phyloP scores from a whole-genome alignment of 2,797 vertebrate genomes.

The Danio choprae region DNA sequence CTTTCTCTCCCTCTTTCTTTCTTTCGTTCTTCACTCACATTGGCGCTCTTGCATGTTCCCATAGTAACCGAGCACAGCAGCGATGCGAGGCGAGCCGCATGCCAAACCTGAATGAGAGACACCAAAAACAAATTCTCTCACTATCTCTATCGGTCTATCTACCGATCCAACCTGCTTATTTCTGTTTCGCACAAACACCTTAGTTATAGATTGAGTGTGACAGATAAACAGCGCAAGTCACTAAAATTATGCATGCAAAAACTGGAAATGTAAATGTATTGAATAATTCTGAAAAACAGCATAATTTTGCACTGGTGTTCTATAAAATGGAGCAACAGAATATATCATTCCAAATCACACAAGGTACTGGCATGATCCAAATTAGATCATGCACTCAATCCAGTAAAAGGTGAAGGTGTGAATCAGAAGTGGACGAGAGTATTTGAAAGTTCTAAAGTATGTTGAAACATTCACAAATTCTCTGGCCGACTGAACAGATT shows the following conservation, averaged over 20 bases:
- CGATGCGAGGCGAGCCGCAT: slow-evolving; percentile 55
- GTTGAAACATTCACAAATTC: slow-evolving; percentile 3
- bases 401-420: neutral
- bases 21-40: slow-evolving; percentile 61
- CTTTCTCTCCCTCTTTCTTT: slow-evolving; percentile 58
- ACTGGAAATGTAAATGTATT: neutral
- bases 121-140: slow-evolving; percentile 25
- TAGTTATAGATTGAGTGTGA: neutral
- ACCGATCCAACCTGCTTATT: neutral
- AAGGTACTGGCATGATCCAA: neutral
- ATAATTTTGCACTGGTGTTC: neutral
- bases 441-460: slow-evolving; percentile 13
- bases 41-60: slow-evolving; percentile 66
- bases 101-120: slow-evolving; percentile 44
- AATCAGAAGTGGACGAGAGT: neutral
- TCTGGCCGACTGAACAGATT: slow-evolving; percentile 9
- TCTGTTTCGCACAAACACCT: neutral
- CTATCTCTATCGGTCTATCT: neutral
- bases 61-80: slow-evolving; percentile 76
- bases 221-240: slow-evolving; percentile 1
- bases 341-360: neutral
- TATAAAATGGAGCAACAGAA: neutral
- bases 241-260: slow-evolving; percentile 13
- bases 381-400: neutral
- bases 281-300: neutral